Evolutionary conservation across 1,140 invertebrate species (phyloP).

Genomic region (Sitophilus oryzae): DNA sequence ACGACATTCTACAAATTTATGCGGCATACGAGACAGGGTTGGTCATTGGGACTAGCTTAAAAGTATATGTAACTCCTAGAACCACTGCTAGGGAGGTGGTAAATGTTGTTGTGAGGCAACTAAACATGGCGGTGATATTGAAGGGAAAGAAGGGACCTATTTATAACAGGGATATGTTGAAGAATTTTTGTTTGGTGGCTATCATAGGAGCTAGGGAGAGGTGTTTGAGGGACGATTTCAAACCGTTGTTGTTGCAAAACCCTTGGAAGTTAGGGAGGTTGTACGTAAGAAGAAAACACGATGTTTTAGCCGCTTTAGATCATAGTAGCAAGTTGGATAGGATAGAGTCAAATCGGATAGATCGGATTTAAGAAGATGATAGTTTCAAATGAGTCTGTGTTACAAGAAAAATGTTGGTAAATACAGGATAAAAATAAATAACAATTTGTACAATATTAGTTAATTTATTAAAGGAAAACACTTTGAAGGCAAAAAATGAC

Average conservation of each 20-base stretch:
- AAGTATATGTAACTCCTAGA: slow-evolving; percentile 81
- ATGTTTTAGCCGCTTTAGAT: slow-evolving; percentile 79
- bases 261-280: slow-evolving; percentile 91
- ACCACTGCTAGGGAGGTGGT: slow-evolving; percentile 92
- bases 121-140: slow-evolving; percentile 85
- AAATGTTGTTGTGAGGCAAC: slow-evolving; percentile 86
- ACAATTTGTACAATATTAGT: too few species aligned
- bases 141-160: slow-evolving; percentile 82
- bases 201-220: slow-evolving; percentile 88
- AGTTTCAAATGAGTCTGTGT: slow-evolving; percentile 4
- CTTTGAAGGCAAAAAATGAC: too few species aligned
- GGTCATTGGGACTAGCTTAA: slow-evolving; percentile 84
- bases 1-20: slow-evolving; percentile 74
- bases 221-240: slow-evolving; percentile 88
- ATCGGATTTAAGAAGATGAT: slow-evolving; percentile 16
- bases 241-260: slow-evolving; percentile 85
- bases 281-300: slow-evolving; percentile 84
- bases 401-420: not conserved
- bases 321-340: slow-evolving; percentile 62
- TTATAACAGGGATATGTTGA: slow-evolving; percentile 70
- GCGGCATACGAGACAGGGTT: slow-evolving; percentile 93
- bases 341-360: slow-evolving; percentile 15
- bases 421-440: too few species aligned
- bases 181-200: slow-evolving; percentile 88
- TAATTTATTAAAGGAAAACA: too few species aligned